Evolutionary conservation across 2,888 invertebrate genomes (phyloP).

Genomic region (Leucozona laternaria): DNA sequence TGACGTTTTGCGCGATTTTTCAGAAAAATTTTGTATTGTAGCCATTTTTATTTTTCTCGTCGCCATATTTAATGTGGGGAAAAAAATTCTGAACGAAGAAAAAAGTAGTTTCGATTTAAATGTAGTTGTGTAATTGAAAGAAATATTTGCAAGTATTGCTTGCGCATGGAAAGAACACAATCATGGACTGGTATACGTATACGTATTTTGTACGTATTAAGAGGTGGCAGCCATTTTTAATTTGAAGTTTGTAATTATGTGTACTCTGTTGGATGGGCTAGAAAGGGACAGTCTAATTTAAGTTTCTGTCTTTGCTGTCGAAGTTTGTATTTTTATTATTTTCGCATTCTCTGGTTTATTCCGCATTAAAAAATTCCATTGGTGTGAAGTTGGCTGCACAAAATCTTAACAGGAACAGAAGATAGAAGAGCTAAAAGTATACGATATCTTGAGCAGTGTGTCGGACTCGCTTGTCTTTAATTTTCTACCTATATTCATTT

Average conservation of each 20-base stretch:
- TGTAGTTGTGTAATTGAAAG: slow-evolving; percentile 72
- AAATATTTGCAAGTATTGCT: slow-evolving; percentile 64
- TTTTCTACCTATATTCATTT: slow-evolving; percentile 20
- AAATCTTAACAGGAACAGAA: not conserved
- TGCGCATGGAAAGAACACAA: slow-evolving; percentile 68
- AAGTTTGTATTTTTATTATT: slow-evolving; percentile 68
- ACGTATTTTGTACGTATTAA: slow-evolving; percentile 18
- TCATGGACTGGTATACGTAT: slow-evolving; percentile 35
- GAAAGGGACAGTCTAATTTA: slow-evolving; percentile 52
- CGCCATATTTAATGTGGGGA: slow-evolving; percentile 75
- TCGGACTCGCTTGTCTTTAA: slow-evolving; percentile 16
- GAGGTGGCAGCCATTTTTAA: slow-evolving; percentile 70
- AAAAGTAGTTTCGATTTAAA: slow-evolving; percentile 48
- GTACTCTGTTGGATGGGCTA: slow-evolving; percentile 40
- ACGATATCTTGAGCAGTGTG: not conserved
- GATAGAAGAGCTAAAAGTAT: slow-evolving; percentile 18
- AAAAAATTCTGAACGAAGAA: slow-evolving; percentile 72
- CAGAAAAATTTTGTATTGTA: slow-evolving; percentile 55
- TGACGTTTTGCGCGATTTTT: slow-evolving; percentile 69
- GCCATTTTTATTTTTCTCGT: slow-evolving; percentile 75
- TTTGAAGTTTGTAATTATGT: slow-evolving; percentile 66
- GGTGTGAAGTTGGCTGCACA: slow-evolving; percentile 71
- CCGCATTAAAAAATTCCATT: slow-evolving; percentile 73
- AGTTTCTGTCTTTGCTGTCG: slow-evolving; percentile 38
- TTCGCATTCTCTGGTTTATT: slow-evolving; percentile 72